Conservation (phyloP, 2,888 invertebrate genomes). For the Nomada ferruginata region DNA sequence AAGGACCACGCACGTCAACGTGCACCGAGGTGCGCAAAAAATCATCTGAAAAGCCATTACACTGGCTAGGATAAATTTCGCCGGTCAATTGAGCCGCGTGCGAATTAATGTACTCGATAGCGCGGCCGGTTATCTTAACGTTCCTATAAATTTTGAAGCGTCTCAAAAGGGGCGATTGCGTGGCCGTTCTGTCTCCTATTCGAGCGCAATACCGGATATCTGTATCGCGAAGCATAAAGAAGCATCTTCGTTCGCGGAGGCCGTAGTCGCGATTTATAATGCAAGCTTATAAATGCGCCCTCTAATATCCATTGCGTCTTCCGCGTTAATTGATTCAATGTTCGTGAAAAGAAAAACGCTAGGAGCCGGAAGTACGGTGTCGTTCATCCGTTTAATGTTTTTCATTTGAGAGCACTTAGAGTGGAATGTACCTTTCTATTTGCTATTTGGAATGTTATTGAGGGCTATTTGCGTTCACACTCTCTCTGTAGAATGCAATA, state of each 20-base stretch:
- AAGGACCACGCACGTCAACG: background rate
- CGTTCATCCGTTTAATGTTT: background rate
- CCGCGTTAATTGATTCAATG: constrained; percentile 44
- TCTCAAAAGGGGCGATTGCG: constrained; percentile 34
- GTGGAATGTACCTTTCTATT: background rate
- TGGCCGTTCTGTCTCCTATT: constrained; percentile 10
- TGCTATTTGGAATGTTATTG: no score
- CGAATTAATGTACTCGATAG: constrained; percentile 49
- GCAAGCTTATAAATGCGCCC: background rate
- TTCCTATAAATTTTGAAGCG: constrained; percentile 39
- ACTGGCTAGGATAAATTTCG: constrained; percentile 11
- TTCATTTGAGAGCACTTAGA: background rate
- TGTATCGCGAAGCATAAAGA: constrained; percentile 44
- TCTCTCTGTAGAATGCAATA: no score
- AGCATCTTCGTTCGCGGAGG: constrained; percentile 28
- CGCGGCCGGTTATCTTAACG: constrained; percentile 44
- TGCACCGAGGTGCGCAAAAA: background rate
- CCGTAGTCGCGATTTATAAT: constrained; percentile 29
- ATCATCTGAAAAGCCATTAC: constrained; percentile 9
- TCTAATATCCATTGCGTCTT: constrained; percentile 23
- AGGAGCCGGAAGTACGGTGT: constrained; percentile 18
- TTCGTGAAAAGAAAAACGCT: background rate
- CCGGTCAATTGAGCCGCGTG: constrained; percentile 37
- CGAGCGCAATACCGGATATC: constrained; percentile 35
- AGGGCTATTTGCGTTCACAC: no score